Percentiles rank a stretch among this genome's conserved stretches.
These are phyloP conservation scores for Anguilla anguilla DNA, from an alignment of 2,797 vertebrate species.

Conservation along the genomic window DNA sequence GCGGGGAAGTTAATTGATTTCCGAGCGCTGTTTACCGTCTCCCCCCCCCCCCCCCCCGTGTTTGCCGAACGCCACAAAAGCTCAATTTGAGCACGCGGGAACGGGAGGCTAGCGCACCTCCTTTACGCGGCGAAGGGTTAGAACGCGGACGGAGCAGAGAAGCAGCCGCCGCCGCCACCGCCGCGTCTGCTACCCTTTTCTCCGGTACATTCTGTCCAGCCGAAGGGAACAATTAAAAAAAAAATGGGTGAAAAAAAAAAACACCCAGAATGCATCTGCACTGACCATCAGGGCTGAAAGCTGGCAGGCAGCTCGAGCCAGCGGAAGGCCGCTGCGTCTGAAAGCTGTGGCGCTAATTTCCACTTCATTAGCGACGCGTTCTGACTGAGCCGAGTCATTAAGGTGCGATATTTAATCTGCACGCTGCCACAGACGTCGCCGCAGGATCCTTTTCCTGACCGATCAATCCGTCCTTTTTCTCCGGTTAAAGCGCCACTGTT, in stretches of 20 bases:
- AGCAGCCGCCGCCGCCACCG: neutral
- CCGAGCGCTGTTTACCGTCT: neutral
- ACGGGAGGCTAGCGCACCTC: neutral
- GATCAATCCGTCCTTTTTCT: neutral
- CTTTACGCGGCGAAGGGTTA: neutral
- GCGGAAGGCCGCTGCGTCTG: neutral
- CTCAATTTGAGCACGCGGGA: neutral
- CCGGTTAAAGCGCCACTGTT: neutral
- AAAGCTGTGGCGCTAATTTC: slow-evolving; percentile 4
- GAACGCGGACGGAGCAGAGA: neutral
- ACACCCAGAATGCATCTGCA: neutral
- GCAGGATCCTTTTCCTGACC: neutral
- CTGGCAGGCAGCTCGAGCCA: neutral
- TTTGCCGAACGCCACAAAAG: neutral
- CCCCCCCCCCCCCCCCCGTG: neutral
- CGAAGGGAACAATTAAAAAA: neutral
- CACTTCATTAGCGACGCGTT: slow-evolving; percentile 1
- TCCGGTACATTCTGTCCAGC: neutral
- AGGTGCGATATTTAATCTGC: slow-evolving; percentile 22
- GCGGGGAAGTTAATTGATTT: neutral
- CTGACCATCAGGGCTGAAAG: neutral
- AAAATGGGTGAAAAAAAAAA: neutral
- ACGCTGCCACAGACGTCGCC: neutral
- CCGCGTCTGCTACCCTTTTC: neutral
- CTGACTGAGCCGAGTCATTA: slow-evolving; percentile 3